Evolutionary conservation across 2,888 invertebrate species (phyloP), one percentile per base, ranked within the genome.

Genomic region (Chrysotoxum bicinctum): DNA sequence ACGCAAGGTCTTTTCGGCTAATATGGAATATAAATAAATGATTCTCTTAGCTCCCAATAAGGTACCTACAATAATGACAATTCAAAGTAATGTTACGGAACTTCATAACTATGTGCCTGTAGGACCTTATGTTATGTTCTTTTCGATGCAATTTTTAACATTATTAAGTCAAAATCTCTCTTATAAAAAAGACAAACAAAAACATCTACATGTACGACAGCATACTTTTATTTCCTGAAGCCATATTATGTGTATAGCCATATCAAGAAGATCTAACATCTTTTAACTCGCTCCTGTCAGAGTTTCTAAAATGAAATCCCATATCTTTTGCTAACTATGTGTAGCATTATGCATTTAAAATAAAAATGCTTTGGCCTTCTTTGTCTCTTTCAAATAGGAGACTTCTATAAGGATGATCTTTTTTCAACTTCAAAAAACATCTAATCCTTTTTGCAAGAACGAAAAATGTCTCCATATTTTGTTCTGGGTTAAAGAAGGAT

Each of bases 381-480:
- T 50, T 64, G 70, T 52, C 9, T 19, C 1, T 43, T 68, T 45
- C 56, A 43, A 45, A 37, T 35, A 10, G 23, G n/a, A 37, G 21
- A 50, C 62, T 62, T 43, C 10, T 23, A 19, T 43, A 35, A 37
- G 80, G 76, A 85, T 85, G 76, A 77, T 76, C 68, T 68, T 81
- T 68, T 81, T 81, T 69, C 56, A 68, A 81, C 68, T 73, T 81
- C 60, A 69, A 66, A 66, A 80, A 16, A 32, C 72, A 85, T 85
- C 81, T 85, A 81, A 85, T 85, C 81, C 73, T 58, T 32, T 69
- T 54, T 56, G 50, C 7, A 26, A 76, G 68, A 32, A 64, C 73
- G 73, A 76, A 85, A 85, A 76, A 85, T 81, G 76, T 85, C 81
- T 81, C 68, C 81, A 62, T 77, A 74, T 64, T 58, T 43, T 52